Evolutionary conservation across 2,113 vertebrate species (phyloP).

Genomic region (Falcunculus frontatus): DNA sequence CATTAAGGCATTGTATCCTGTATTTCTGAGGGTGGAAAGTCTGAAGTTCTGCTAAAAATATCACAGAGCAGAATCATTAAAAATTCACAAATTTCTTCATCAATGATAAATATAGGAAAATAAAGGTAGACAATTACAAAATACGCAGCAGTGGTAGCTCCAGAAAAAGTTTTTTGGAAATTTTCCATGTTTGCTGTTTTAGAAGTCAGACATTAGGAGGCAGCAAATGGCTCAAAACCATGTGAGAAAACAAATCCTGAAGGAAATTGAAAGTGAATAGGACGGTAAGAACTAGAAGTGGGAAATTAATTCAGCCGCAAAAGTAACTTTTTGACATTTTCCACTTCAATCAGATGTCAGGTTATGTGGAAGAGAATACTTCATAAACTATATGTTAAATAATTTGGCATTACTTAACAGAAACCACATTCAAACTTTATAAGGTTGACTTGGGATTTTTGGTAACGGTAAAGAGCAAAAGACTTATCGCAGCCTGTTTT

Average conservation of each 20-base stretch:
- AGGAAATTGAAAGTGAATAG: slow-evolving; percentile 42
- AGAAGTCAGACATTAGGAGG: slow-evolving; percentile 77
- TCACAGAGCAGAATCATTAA: neutral
- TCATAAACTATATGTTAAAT: neutral
- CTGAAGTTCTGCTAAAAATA: neutral
- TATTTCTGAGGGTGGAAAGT: neutral
- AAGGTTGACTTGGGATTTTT: neutral
- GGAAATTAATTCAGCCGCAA: slow-evolving; percentile 24
- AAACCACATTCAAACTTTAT: neutral
- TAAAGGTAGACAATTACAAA: neutral
- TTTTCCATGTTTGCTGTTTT: slow-evolving; percentile 71
- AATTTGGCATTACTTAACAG: neutral
- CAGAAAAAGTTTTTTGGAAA: slow-evolving; percentile 33
- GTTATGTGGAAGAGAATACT: neutral
- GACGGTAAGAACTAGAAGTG: neutral
- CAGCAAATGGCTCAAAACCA: slow-evolving; percentile 78
- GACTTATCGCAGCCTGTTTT: neutral
- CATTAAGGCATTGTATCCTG: neutral
- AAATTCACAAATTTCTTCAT: neutral
- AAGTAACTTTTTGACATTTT: slow-evolving; percentile 25
- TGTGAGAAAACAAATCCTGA: slow-evolving; percentile 42
- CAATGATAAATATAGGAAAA: neutral
- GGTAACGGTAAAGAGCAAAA: neutral
- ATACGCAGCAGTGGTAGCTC: neutral
- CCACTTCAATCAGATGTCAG: neutral